Conservation (phyloP, 2,888 invertebrate species). For the Hirudinaria manillensis region DNA sequence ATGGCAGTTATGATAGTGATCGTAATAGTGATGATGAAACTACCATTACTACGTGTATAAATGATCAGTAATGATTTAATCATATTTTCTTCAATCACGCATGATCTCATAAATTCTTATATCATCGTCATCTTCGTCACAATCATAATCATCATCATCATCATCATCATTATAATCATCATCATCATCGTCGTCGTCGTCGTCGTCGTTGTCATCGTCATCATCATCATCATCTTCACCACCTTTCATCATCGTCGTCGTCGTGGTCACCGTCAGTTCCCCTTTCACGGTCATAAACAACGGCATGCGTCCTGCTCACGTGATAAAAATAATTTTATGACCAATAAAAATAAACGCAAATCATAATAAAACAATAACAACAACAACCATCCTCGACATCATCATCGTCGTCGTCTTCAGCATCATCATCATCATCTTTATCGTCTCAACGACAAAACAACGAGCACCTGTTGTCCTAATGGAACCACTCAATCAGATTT, state of each 20-base stretch:
- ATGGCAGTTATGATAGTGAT: too few species aligned
- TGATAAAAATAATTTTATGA: too few species aligned
- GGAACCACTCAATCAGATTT: too few species aligned
- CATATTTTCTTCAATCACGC: too few species aligned
- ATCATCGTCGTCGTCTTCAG: conserved; percentile 25
- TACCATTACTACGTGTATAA: too few species aligned
- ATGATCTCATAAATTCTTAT: too few species aligned
- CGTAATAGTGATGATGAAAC: too few species aligned
- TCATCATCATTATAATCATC: conserved; percentile 24
- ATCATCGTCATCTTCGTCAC: conserved; percentile 28
- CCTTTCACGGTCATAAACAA: not conserved
- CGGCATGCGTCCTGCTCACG: too few species aligned
- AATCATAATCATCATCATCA: conserved; percentile 20
- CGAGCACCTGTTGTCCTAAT: too few species aligned
- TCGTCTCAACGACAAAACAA: not conserved
- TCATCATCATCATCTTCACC: conserved; percentile 20
- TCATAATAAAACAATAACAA: too few species aligned
- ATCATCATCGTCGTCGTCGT: conserved; percentile 6
- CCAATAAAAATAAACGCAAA: too few species aligned
- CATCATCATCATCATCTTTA: conserved; percentile 20
- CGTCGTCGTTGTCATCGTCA: conserved; percentile 11
- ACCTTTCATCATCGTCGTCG: conserved; percentile 7
- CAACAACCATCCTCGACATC: conserved; percentile 7
- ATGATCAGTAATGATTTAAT: too few species aligned
- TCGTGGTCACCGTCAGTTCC: not conserved